Base-by-base conservation (phyloP, 2,113 vertebrate species). In the Pollimyrus isidori region DNA sequence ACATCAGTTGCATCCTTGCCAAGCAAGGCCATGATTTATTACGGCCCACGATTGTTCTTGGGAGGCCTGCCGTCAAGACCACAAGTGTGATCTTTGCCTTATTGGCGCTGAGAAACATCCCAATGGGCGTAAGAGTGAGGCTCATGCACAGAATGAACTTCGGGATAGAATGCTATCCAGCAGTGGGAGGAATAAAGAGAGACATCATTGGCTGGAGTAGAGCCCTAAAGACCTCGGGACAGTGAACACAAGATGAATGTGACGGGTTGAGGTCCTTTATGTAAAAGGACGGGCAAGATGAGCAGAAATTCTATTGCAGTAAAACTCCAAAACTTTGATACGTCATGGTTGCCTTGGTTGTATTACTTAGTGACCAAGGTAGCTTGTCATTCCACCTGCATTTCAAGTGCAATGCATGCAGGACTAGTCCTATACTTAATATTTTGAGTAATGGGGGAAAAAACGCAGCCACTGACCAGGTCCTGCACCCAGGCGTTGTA, bases 401-500 rank as follows among this genome's bases (percentile, higher is more conserved):
- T 42, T 42, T 42, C 73, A 42, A 39, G 35, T 19, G 35, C 35
- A 42, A 42, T 80, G 62, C 62, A 65, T 65, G 62, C 10, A 30
- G 10, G 62, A 69, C 1, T 26, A 65, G 62, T 65, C 9, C 62
- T 65, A 65, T 30, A 69, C 26, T 69, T 69, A 69, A 69, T 69
- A 69, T 69, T 69, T 30, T 30, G 26, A 69, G 62, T 65, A 65
- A 7, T 65, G 23, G 62, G n/a, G 62, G 0, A n/a, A 76, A 76
- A 80, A 42, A 42, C 42, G 4, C 73, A 42, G 39, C 42, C 15
- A 92, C 97, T 97, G 91, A 99, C 98, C 98, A 97, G 97, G 46
- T 98, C 95, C 91, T 95, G 95, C 92, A 97, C 97, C 98, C 98
- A 99, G 0, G 98, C 98, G 0, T 97, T 99, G 94, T 99, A 99